phyloP scores from a whole-genome alignment of 2,888 invertebrate genomes.

The Drosophila antonietae region DNA sequence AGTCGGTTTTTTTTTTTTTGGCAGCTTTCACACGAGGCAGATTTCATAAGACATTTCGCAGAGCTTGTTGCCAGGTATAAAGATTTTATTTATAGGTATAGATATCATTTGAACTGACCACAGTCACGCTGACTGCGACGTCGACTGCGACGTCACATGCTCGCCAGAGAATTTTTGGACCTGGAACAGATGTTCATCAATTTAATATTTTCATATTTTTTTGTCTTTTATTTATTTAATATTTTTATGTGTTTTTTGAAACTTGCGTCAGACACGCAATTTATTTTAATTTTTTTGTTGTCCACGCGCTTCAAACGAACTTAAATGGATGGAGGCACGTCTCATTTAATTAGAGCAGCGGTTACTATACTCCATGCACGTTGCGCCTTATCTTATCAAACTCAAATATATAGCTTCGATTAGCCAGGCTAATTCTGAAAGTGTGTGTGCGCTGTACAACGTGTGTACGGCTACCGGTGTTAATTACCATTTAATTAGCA shows the following conservation, averaged over 20 bases:
- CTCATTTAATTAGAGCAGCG: conserved; percentile 57
- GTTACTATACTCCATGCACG: conserved; percentile 53
- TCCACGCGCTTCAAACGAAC: conserved; percentile 38
- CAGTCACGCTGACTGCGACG: conserved; percentile 54
- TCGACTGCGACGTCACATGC: conserved; percentile 51
- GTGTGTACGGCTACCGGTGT: conserved; percentile 40
- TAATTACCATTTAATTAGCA: conserved; percentile 65
- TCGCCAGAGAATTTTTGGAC: conserved; percentile 6
- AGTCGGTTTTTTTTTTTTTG: conserved; percentile 1
- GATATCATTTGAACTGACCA: conserved; percentile 65
- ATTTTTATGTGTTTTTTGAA: conserved; percentile 38
- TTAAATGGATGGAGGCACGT: conserved; percentile 62
- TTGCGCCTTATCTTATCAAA: conserved; percentile 66
- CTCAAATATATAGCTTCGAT: conserved; percentile 27
- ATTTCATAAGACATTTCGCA: conserved; percentile 61
- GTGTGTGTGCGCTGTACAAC: conserved; percentile 7
- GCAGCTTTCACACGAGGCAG: conserved; percentile 42
- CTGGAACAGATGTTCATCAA: conserved; percentile 19
- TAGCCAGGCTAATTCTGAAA: conserved; percentile 20
- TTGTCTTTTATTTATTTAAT: background rate
- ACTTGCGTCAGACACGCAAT: conserved; percentile 55
- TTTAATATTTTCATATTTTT: background rate
- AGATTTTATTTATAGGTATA: conserved; percentile 24
- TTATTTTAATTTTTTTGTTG: conserved; percentile 73
- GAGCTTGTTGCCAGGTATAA: conserved; percentile 66